A percentile compares a stretch with the other conserved stretches of the same genome.
phyloP scores from a whole-genome alignment of 2,888 invertebrate genomes.

The Plusia festucae region DNA sequence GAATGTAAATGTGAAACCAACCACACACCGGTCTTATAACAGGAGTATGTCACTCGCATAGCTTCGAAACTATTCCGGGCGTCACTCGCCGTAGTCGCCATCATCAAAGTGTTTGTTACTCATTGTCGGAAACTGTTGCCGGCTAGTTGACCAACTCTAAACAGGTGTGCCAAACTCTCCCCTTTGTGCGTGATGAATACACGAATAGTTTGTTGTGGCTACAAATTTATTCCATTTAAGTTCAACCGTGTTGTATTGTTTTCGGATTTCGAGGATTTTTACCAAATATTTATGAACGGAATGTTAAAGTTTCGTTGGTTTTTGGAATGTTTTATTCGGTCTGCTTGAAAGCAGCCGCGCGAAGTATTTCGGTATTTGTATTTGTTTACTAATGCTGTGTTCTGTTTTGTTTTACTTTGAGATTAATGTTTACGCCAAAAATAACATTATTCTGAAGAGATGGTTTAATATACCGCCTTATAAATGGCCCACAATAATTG shows the following conservation, averaged over 20 bases:
- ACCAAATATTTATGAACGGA: slow-evolving; percentile 38
- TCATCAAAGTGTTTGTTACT: slow-evolving; percentile 55
- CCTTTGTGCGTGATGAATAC: slow-evolving; percentile 59
- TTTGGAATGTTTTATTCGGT: slow-evolving; percentile 43
- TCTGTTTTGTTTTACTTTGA: slow-evolving; percentile 11
- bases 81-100: slow-evolving; percentile 24
- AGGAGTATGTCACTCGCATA: slow-evolving; percentile 45
- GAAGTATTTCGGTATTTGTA: slow-evolving; percentile 31
- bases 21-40: slow-evolving; percentile 11
- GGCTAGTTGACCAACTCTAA: slow-evolving; percentile 52
- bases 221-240: slow-evolving; percentile 60
- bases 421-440: slow-evolving; percentile 20
- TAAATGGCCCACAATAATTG: no score
- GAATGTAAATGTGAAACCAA: background rate
- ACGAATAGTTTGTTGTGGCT: slow-evolving; percentile 49
- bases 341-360: slow-evolving; percentile 24
- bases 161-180: slow-evolving; percentile 47
- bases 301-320: slow-evolving; percentile 39
- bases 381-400: background rate
- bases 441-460: background rate
- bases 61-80: slow-evolving; percentile 52
- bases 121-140: slow-evolving; percentile 49
- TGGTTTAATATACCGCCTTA: no score
- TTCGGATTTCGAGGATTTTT: slow-evolving; percentile 41
- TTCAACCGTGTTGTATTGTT: slow-evolving; percentile 45